Evolutionary conservation across 2,888 invertebrate genomes (phyloP).

Genomic region (Diogma glabrata): DNA sequence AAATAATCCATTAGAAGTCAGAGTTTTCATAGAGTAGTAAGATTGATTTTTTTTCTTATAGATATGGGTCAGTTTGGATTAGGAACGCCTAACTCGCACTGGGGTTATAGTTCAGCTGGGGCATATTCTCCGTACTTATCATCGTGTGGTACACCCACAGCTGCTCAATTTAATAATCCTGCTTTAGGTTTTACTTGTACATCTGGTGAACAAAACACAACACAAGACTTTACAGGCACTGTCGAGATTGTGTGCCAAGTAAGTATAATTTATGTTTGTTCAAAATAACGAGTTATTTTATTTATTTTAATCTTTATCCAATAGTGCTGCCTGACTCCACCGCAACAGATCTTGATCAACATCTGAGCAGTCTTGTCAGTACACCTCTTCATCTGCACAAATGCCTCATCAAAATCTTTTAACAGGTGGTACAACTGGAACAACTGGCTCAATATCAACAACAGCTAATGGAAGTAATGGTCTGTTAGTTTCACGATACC

Average conservation of each 20-base stretch:
- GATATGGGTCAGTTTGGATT: conserved; percentile 80
- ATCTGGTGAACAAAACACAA: conserved; percentile 48
- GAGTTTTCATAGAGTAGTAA: too few relatives aligned
- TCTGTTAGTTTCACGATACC: conserved; percentile 55
- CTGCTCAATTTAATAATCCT: conserved; percentile 61
- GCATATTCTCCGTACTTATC: conserved; percentile 80
- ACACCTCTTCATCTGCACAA: conserved; percentile 39
- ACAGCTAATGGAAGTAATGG: conserved; percentile 30
- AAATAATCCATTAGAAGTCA: too few relatives aligned
- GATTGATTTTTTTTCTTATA: conserved; percentile 28
- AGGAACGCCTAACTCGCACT: conserved; percentile 74
- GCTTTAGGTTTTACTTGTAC: conserved; percentile 59
- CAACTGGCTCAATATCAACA: conserved; percentile 27
- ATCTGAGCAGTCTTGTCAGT: conserved; percentile 51
- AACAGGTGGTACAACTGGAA: conserved; percentile 14
- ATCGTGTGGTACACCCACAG: conserved; percentile 62
- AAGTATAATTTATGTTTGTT: conserved; percentile 20
- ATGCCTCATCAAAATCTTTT: conserved; percentile 39
- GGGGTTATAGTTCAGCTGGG: conserved; percentile 78
- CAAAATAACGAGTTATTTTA: too few relatives aligned
- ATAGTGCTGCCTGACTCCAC: conserved; percentile 69
- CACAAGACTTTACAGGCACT: conserved; percentile 46
- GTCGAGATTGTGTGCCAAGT: conserved; percentile 42
- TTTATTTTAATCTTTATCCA: too few relatives aligned
- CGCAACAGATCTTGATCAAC: conserved; percentile 61